phyloP scores from a whole-genome alignment of 2,888 invertebrate species.

The Rhopalosiphum nymphaeae region DNA sequence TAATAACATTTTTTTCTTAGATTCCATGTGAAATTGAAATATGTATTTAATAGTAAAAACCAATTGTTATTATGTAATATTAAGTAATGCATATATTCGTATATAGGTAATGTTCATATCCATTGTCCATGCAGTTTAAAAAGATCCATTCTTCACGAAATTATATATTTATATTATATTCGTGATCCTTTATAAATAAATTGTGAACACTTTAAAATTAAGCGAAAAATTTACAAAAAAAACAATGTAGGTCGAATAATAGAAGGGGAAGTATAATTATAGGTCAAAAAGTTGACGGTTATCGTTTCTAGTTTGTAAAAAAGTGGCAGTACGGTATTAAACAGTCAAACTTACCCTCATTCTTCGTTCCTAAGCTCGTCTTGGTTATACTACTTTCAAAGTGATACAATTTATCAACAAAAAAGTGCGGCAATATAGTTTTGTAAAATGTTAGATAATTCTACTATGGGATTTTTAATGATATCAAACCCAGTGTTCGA shows the following conservation, averaged over 20 bases:
- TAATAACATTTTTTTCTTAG: neutral
- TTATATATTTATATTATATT: neutral
- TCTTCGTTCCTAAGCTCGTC: neutral
- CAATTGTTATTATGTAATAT: neutral
- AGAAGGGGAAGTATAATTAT: constrained; percentile 12
- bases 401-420: neutral
- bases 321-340: constrained; percentile 24
- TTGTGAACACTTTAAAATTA: neutral
- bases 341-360: neutral
- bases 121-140: neutral
- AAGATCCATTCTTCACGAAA: neutral
- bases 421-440: neutral
- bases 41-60: neutral
- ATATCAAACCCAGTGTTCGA: constrained; percentile 67
- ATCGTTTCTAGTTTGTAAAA: neutral
- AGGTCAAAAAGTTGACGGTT: neutral
- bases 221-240: neutral
- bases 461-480: constrained; percentile 67
- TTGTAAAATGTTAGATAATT: constrained; percentile 21
- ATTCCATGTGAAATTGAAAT: neutral
- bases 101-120: neutral
- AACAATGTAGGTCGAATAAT: neutral
- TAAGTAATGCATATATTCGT: neutral
- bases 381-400: neutral
- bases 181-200: neutral